These are phyloP conservation scores for Sula dactylatra DNA, from an alignment of 2,113 vertebrate genomes.

Conservation along the genomic window DNA sequence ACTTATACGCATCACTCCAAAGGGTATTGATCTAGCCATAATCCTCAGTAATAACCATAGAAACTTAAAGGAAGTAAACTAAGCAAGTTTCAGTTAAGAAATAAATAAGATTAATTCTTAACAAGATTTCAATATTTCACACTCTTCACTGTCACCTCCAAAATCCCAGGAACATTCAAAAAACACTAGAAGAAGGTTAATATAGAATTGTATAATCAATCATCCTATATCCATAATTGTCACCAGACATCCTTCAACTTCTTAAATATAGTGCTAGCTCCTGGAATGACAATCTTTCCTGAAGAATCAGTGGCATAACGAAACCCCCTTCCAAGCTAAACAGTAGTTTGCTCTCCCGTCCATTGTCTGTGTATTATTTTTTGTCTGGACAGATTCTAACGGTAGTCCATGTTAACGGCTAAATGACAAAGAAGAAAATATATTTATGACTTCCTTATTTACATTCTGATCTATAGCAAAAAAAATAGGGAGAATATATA, in stretches of 20 bases:
- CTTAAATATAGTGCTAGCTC: not conserved
- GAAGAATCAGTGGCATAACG: not conserved
- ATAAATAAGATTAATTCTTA: not conserved
- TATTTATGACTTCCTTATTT: not conserved
- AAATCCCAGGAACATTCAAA: not conserved
- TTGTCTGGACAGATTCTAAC: not conserved
- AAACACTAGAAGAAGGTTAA: not conserved
- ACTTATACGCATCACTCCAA: not conserved
- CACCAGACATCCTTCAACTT: not conserved
- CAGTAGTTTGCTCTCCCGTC: not conserved
- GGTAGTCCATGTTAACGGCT: not conserved
- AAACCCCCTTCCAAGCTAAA: not conserved
- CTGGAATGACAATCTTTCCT: not conserved
- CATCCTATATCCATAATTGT: not conserved
- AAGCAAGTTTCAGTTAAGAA: not conserved
- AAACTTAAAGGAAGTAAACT: not conserved
- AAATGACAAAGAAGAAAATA: not conserved
- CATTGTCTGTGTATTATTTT: not conserved
- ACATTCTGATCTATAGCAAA: not conserved
- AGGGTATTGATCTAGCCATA: not conserved
- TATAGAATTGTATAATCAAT: not conserved
- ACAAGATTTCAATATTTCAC: not conserved
- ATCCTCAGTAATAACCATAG: not conserved
- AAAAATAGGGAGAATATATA: not conserved
- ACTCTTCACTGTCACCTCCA: not conserved